These are phyloP conservation scores for Heterotilapia buettikoferi DNA, from an alignment of 2,113 vertebrate genomes.

Conservation along the genomic window DNA sequence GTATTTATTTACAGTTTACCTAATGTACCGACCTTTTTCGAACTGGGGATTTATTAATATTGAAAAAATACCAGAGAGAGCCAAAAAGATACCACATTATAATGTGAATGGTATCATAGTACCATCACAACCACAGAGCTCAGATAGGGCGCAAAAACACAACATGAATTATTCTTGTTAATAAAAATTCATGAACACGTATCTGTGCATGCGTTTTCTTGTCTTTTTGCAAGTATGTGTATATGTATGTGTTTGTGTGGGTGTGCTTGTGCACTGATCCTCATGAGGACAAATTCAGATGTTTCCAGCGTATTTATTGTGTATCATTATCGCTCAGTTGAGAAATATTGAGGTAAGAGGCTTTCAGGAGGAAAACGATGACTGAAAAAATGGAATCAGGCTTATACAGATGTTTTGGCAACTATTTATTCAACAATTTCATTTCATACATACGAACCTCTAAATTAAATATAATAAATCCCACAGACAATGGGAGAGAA, in stretches of 20 bases:
- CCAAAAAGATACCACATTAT: neutral
- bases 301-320: neutral
- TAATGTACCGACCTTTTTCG: neutral
- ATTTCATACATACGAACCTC: constrained; percentile 69
- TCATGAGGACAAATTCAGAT: neutral
- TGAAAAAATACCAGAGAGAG: neutral
- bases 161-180: constrained; percentile 22
- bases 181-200: constrained; percentile 25
- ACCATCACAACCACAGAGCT: neutral
- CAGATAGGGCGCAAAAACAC: neutral
- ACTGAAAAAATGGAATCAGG: constrained; percentile 23
- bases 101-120: neutral
- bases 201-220: constrained; percentile 1
- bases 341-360: neutral
- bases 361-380: neutral
- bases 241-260: neutral
- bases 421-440: constrained; percentile 71
- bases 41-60: neutral
- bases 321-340: neutral
- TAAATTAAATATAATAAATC: constrained; percentile 65
- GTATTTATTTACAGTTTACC: neutral
- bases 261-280: neutral
- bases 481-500: constrained; percentile 49
- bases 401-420: constrained; percentile 52
- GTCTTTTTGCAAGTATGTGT: neutral